phyloP scores from a whole-genome alignment of 2,113 vertebrate genomes.

The Tachysurus vachellii region DNA sequence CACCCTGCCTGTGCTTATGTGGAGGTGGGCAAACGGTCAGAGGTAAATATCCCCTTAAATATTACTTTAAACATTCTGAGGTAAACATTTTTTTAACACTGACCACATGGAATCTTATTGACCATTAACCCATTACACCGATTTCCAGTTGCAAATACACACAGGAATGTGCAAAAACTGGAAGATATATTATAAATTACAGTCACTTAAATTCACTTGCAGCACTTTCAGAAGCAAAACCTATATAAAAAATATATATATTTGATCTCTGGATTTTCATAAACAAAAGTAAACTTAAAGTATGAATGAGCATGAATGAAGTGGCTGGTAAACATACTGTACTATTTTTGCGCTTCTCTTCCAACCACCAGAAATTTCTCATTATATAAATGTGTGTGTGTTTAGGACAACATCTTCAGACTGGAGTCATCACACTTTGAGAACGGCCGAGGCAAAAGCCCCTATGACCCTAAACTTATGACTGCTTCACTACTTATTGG shows the following conservation, averaged over 20 bases:
- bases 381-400: conserved; percentile 29
- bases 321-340: neutral
- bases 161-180: neutral
- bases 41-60: conserved; percentile 73
- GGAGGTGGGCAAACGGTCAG: conserved; percentile 89
- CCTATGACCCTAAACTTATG: conserved; percentile 92
- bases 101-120: neutral
- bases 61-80: neutral
- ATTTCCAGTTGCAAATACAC: neutral
- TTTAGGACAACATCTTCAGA: conserved; percentile 89
- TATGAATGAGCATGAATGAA: neutral
- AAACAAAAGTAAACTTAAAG: neutral
- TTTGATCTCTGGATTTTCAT: neutral
- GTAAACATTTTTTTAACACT: neutral
- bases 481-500: conserved; percentile 89
- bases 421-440: conserved; percentile 85
- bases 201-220: neutral
- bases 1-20: conserved; percentile 94
- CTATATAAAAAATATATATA: neutral
- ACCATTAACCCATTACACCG: neutral
- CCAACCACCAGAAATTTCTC: too few relatives aligned
- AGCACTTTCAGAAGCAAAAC: neutral
- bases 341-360: neutral
- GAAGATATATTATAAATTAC: neutral
- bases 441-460: conserved; percentile 95